phyloP scores from a whole-genome alignment of 1,140 invertebrate species.

The Ips typographus region DNA sequence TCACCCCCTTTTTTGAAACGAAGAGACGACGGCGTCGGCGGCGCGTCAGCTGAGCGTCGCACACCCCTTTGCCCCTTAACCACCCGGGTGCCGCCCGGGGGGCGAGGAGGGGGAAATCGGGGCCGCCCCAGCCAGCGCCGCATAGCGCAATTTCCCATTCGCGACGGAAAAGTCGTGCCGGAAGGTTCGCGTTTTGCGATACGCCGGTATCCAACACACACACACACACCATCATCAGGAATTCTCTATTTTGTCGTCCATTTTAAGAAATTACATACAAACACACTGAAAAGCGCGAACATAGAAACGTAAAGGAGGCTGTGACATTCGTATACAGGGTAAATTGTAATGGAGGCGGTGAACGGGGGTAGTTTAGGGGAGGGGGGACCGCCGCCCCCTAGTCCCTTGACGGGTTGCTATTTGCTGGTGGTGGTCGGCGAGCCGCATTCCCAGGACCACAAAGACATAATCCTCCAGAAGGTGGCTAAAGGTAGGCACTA shows the following conservation, averaged over 20 bases:
- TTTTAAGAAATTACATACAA: too few relatives aligned
- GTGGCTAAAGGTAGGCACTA: conserved; percentile 82
- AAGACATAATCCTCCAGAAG: conserved; percentile 86
- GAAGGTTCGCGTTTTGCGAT: conserved; percentile 7
- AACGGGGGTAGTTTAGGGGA: conserved; percentile 47
- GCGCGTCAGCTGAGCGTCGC: conserved; percentile 35
- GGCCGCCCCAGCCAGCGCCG: conserved; percentile 17
- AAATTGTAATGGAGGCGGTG: conserved; percentile 46
- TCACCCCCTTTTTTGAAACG: conserved; percentile 1
- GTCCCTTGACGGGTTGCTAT: conserved; percentile 86
- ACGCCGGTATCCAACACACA: background rate
- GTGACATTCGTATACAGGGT: conserved; percentile 32
- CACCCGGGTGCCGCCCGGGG: too few relatives aligned
- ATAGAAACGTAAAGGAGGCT: conserved; percentile 18
- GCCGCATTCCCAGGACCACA: conserved; percentile 86
- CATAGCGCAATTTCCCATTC: conserved; percentile 35
- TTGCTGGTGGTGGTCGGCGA: conserved; percentile 89
- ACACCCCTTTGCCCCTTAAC: conserved; percentile 3
- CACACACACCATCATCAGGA: too few relatives aligned
- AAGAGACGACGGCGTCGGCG: conserved; percentile 21
- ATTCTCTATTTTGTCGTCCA: too few relatives aligned
- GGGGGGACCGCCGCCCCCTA: conserved; percentile 63
- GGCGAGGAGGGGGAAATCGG: conserved; percentile 2
- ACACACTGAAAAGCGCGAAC: too few relatives aligned
- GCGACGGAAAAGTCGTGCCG: conserved; percentile 11